These are phyloP conservation scores for Caradrina kadenii DNA, from an alignment of 2,888 invertebrate genomes.

Conservation along the genomic window DNA sequence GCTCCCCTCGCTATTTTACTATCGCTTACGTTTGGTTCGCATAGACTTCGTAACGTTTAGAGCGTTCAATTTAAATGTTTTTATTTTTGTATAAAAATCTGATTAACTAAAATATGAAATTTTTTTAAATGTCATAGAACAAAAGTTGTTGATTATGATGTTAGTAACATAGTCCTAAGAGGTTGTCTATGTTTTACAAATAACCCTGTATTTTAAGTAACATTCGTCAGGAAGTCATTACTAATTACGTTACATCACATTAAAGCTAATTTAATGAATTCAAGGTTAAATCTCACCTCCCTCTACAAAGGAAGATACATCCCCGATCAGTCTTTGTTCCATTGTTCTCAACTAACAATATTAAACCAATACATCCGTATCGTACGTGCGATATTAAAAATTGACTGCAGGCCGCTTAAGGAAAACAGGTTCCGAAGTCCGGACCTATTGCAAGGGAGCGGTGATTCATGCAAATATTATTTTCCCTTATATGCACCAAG, in stretches of 20 bases:
- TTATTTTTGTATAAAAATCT: too few species aligned
- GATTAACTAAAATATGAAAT: too few species aligned
- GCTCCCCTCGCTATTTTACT: too few species aligned
- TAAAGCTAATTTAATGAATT: not conserved
- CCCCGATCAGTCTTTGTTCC: conserved; percentile 65
- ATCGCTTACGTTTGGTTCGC: too few species aligned
- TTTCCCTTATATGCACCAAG: conserved; percentile 64
- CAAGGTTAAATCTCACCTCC: conserved; percentile 23
- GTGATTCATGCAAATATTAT: conserved; percentile 69
- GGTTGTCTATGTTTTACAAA: too few species aligned
- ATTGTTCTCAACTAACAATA: conserved; percentile 68
- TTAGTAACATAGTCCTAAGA: too few species aligned
- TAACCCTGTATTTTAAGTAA: too few species aligned
- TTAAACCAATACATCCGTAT: conserved; percentile 44
- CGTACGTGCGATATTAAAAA: conserved; percentile 56
- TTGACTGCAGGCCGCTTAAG: conserved; percentile 47
- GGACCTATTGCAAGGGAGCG: conserved; percentile 49
- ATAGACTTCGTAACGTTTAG: too few species aligned
- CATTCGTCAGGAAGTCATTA: not conserved
- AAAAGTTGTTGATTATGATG: too few species aligned
- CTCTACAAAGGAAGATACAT: conserved; percentile 55
- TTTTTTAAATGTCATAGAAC: too few species aligned
- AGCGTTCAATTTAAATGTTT: too few species aligned
- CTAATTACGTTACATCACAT: conserved; percentile 3
- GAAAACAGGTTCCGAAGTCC: conserved; percentile 60